Percentiles rank a stretch among this genome's conserved stretches.
These are phyloP conservation scores for Periplaneta americana DNA, from an alignment of 1,140 invertebrate species.

Conservation along the genomic window DNA sequence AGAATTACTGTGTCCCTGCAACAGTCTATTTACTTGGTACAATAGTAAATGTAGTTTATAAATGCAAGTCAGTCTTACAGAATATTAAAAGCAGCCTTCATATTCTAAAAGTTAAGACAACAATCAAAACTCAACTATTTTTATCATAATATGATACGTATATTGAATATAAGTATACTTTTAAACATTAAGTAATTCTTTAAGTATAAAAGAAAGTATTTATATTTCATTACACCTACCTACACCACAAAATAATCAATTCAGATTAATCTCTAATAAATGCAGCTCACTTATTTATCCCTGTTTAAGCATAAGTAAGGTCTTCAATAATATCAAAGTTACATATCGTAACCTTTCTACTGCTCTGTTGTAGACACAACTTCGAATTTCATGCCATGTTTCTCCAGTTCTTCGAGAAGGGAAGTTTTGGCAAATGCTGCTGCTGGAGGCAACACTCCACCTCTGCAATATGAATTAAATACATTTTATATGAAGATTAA, in stretches of 20 bases:
- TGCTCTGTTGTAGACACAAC: slow-evolving; percentile 36
- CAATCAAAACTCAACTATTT: too few relatives aligned
- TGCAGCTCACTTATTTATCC: not conserved
- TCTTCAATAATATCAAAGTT: not conserved
- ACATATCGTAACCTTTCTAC: slow-evolving; percentile 21
- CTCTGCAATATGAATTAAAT: slow-evolving; percentile 35
- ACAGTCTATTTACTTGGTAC: not conserved
- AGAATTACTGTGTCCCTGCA: not conserved
- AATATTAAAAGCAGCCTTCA: not conserved
- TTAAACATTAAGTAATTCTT: not conserved
- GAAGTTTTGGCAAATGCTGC: slow-evolving; percentile 56
- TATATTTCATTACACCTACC: not conserved
- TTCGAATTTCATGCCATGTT: slow-evolving; percentile 55
- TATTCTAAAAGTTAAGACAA: not conserved
- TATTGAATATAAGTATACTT: not conserved
- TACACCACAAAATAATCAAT: not conserved
- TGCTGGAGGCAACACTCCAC: slow-evolving; percentile 54
- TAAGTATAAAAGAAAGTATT: not conserved
- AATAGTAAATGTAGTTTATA: not conserved
- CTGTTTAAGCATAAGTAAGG: not conserved
- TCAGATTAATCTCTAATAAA: not conserved
- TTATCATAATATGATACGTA: not conserved
- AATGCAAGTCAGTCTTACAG: not conserved
- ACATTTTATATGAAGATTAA: not conserved
- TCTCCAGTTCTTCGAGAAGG: slow-evolving; percentile 52